A percentile compares a stretch with the other conserved stretches of the same genome.
Evolutionary conservation across 2,888 invertebrate genomes (phyloP).

Genomic region (Himalopsyche anomala): DNA sequence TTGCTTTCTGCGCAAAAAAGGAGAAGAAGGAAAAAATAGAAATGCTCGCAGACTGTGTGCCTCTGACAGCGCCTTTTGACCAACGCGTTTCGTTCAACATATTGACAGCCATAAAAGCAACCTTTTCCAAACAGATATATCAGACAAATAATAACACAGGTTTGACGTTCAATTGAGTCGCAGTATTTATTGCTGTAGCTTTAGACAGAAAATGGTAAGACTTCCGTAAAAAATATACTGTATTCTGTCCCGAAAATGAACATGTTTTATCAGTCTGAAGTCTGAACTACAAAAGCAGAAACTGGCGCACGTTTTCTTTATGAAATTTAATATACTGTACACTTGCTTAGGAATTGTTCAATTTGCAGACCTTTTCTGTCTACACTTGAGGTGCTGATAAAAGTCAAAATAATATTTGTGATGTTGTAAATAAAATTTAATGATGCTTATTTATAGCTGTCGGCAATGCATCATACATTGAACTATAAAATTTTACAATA

Average conservation of each 20-base stretch:
- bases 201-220: slow-evolving; percentile 31
- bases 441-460: too few relatives aligned
- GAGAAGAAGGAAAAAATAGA: not conserved
- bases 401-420: too few relatives aligned
- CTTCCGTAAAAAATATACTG: not conserved
- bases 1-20: slow-evolving; percentile 37
- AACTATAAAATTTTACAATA: too few relatives aligned
- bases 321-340: too few relatives aligned
- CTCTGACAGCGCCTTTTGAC: slow-evolving; percentile 31
- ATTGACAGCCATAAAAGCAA: slow-evolving; percentile 34
- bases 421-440: too few relatives aligned
- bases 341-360: too few relatives aligned
- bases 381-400: too few relatives aligned
- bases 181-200: slow-evolving; percentile 26
- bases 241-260: not conserved
- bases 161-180: slow-evolving; percentile 34
- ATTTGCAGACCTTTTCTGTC: too few relatives aligned
- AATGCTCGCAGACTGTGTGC: slow-evolving; percentile 30
- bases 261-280: slow-evolving; percentile 28
- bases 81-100: slow-evolving; percentile 26
- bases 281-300: not conserved
- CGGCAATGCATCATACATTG: too few relatives aligned
- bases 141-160: slow-evolving; percentile 30
- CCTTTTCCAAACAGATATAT: slow-evolving; percentile 31
- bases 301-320: too few relatives aligned